Percentiles rank a stretch among this genome's conserved stretches.
These are phyloP conservation scores for Caranx ignobilis DNA, from an alignment of 2,113 vertebrate genomes.

Conservation along the genomic window DNA sequence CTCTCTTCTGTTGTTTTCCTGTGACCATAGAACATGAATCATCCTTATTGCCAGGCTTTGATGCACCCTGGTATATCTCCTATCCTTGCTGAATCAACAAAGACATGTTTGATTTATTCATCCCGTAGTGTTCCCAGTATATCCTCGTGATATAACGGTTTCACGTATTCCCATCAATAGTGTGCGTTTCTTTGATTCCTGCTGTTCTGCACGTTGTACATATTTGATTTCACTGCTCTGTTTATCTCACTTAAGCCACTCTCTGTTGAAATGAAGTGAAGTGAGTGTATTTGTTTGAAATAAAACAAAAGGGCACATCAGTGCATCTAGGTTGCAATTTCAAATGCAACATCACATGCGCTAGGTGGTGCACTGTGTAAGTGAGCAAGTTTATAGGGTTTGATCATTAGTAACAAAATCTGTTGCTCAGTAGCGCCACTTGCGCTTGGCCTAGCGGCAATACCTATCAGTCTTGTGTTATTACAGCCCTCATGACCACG, in stretches of 20 bases:
- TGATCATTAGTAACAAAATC: conserved; percentile 79
- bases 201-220: not conserved
- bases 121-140: not conserved
- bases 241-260: not conserved
- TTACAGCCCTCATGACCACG: conserved; percentile 89
- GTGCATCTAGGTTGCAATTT: conserved; percentile 43
- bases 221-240: not conserved
- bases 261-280: conserved; percentile 2
- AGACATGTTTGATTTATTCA: not conserved
- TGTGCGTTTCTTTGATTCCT: not conserved
- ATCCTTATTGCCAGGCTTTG: not conserved
- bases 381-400: conserved; percentile 75
- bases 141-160: not conserved
- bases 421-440: conserved; percentile 85
- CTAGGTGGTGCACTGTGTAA: conserved; percentile 84
- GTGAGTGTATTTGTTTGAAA: conserved; percentile 9
- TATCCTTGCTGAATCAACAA: not conserved
- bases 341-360: conserved; percentile 67
- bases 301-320: conserved; percentile 23
- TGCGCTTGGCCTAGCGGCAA: conserved; percentile 81
- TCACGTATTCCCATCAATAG: not conserved
- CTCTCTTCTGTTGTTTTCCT: not conserved
- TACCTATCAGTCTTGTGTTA: conserved; percentile 80
- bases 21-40: not conserved
- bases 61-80: too few relatives aligned